Conservation (phyloP, 23 tunicate species). For the Halocynthia roretzi region DNA sequence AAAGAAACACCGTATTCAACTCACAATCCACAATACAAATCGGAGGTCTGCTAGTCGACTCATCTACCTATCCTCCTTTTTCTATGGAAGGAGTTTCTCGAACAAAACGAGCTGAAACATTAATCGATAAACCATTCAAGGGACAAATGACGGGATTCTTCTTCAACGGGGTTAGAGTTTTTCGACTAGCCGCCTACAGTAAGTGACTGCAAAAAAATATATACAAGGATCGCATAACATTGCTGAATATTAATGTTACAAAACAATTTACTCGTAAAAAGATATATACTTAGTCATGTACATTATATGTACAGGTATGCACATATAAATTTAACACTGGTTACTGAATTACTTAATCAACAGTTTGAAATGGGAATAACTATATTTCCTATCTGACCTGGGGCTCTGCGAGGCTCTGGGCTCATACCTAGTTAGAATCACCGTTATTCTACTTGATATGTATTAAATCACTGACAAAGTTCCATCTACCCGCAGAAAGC, state of each 20-base stretch:
- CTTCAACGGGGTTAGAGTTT: slow-evolving; percentile 66
- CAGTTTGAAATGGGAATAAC: too few species aligned
- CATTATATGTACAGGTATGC: too few species aligned
- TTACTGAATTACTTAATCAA: too few species aligned
- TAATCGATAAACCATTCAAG: slow-evolving; percentile 21
- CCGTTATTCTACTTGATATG: background rate
- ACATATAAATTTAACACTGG: too few species aligned
- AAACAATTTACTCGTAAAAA: too few species aligned
- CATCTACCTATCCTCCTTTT: slow-evolving; percentile 2
- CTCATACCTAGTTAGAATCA: background rate
- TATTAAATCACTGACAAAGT: background rate
- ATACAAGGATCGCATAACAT: too few species aligned
- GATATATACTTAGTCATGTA: too few species aligned
- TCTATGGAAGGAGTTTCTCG: background rate
- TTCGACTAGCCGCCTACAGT: slow-evolving; percentile 45
- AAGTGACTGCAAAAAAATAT: background rate
- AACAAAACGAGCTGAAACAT: slow-evolving; percentile 2
- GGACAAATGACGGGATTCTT: slow-evolving; percentile 81
- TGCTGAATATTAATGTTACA: too few species aligned
- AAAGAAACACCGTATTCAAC: slow-evolving; percentile 70
- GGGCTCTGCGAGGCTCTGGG: slow-evolving; percentile 10
- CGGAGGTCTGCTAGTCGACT: slow-evolving; percentile 54
- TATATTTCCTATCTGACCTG: too few species aligned
- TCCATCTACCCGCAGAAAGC: slow-evolving; percentile 28
- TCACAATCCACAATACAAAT: slow-evolving; percentile 84